Percentiles rank a stretch among this genome's conserved stretches.
Conservation (phyloP, 2,797 vertebrate species). For the Allochrocebus solatus region DNA sequence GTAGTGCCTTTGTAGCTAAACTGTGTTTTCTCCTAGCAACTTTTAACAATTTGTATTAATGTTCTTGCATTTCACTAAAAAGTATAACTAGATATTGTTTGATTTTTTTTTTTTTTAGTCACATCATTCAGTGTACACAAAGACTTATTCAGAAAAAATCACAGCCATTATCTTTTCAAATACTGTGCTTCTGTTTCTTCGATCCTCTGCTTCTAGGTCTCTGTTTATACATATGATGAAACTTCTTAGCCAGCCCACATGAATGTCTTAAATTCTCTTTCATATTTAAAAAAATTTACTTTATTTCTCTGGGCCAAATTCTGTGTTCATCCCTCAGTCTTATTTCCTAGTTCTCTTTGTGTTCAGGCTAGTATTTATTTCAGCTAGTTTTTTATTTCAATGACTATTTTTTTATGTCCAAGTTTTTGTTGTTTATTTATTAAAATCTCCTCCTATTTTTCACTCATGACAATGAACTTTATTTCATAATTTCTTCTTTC, state of each 20-base stretch:
- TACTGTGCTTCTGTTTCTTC: not conserved
- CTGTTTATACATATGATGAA: not conserved
- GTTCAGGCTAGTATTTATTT: not conserved
- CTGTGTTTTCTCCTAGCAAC: not conserved
- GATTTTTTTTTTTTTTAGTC: not conserved
- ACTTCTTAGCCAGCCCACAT: not conserved
- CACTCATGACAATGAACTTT: not conserved
- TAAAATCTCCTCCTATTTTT: not conserved
- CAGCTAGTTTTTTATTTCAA: not conserved
- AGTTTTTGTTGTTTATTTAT: slow-evolving; percentile 28
- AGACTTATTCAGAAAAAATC: not conserved
- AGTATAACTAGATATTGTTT: not conserved
- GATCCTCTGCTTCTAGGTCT: not conserved
- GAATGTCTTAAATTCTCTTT: not conserved
- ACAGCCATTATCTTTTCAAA: not conserved
- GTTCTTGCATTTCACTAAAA: not conserved
- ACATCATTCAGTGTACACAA: not conserved
- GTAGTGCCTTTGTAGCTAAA: not conserved
- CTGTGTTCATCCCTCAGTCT: not conserved
- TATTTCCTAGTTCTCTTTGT: not conserved
- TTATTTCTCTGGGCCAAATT: not conserved
- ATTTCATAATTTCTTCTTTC: not conserved
- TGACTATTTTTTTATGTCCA: not conserved
- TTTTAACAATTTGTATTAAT: not conserved
- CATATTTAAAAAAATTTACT: not conserved